These are phyloP conservation scores for Brachypteracias leptosomus DNA, from an alignment of 2,113 vertebrate genomes.

Conservation along the genomic window DNA sequence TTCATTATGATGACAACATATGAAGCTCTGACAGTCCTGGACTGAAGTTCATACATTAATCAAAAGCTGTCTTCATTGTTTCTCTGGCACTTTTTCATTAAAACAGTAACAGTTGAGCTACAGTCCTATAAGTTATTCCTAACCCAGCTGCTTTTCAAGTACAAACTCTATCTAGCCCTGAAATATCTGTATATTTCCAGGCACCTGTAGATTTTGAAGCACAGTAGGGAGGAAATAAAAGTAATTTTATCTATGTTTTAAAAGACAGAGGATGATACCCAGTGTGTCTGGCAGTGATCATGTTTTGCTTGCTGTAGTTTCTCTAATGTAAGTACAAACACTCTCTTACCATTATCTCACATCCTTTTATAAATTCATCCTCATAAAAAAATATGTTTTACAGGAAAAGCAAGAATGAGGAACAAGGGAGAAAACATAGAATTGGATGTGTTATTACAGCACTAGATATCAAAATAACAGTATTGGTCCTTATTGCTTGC, in stretches of 20 bases:
- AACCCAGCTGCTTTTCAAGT: background rate
- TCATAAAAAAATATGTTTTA: background rate
- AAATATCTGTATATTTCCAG: background rate
- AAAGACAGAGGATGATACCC: background rate
- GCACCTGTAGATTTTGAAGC: background rate
- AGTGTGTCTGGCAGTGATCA: background rate
- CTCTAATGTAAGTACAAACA: background rate
- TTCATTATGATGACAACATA: background rate
- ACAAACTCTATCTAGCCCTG: background rate
- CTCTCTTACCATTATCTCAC: background rate
- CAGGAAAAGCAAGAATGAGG: background rate
- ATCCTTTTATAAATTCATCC: background rate
- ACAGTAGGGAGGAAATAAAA: background rate
- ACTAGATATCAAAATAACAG: background rate
- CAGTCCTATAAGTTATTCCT: background rate
- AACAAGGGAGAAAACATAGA: background rate
- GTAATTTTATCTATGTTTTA: background rate
- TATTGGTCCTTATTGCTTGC: background rate
- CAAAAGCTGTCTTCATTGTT: conserved; percentile 4
- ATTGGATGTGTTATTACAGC: background rate
- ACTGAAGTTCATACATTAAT: conserved; percentile 32
- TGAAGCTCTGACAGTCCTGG: background rate
- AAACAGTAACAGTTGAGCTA: background rate
- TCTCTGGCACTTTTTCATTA: background rate
- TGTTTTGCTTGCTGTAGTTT: background rate